phyloP scores from a whole-genome alignment of 2,113 vertebrate species.

The Junco hyemalis region DNA sequence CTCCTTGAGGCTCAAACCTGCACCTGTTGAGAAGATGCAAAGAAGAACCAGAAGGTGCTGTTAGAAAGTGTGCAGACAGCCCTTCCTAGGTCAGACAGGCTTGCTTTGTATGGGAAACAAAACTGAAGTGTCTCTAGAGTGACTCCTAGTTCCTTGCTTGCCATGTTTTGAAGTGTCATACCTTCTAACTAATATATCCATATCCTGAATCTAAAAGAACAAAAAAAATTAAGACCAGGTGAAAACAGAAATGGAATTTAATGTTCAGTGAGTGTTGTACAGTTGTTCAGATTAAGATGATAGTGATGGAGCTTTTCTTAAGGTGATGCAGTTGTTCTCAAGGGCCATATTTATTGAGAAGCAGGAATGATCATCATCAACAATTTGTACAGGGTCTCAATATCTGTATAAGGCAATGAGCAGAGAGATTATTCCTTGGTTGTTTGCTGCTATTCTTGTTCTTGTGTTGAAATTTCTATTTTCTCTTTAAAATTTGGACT shows the following conservation, averaged over 20 bases:
- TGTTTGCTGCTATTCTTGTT: background rate
- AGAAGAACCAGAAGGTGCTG: background rate
- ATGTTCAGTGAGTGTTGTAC: background rate
- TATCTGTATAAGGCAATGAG: background rate
- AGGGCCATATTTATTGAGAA: background rate
- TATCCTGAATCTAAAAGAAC: background rate
- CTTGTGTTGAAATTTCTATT: background rate
- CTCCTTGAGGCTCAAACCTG: background rate
- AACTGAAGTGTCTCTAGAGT: background rate
- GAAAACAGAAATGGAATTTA: background rate
- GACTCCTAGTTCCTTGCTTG: background rate
- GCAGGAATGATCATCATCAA: background rate
- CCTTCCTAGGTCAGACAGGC: background rate
- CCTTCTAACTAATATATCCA: background rate
- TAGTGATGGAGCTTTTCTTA: background rate
- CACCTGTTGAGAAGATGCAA: background rate
- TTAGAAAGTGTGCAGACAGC: background rate
- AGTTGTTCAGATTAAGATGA: background rate
- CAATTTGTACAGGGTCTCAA: background rate
- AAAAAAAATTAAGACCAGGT: background rate
- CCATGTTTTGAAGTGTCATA: background rate
- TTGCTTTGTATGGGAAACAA: background rate
- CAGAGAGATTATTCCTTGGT: background rate
- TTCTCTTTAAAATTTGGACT: background rate
- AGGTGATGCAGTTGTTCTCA: background rate